phyloP scores from a whole-genome alignment of 2,113 vertebrate species.

The Dissostichus mawsoni region DNA sequence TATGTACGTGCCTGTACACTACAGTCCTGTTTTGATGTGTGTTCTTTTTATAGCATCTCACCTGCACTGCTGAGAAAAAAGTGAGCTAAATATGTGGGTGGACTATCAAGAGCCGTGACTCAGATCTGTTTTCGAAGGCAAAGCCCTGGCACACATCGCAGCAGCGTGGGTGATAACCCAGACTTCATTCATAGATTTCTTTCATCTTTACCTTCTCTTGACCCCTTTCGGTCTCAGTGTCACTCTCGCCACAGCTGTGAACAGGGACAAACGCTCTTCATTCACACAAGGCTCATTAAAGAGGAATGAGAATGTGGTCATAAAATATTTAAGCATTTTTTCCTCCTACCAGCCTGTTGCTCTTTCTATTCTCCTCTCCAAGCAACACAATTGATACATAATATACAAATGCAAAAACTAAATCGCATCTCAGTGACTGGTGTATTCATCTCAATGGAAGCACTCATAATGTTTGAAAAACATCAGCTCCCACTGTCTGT shows the following conservation, averaged over 20 bases:
- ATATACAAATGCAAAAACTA: background rate
- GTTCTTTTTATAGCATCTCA: constrained; percentile 52
- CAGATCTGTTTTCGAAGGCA: constrained; percentile 50
- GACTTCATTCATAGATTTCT: constrained; percentile 77
- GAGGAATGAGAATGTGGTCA: constrained; percentile 12
- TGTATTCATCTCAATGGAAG: background rate
- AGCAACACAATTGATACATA: background rate
- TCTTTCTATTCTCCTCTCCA: background rate
- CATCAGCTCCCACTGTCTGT: background rate
- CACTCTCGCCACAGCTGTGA: constrained; percentile 23
- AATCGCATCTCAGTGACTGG: background rate
- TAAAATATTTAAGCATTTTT: constrained; percentile 47
- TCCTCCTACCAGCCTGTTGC: constrained; percentile 14
- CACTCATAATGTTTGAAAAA: constrained; percentile 1
- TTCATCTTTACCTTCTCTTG: constrained; percentile 41
- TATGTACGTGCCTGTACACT: background rate
- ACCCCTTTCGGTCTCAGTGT: constrained; percentile 30
- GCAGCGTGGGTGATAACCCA: constrained; percentile 62
- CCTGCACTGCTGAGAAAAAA: constrained; percentile 34
- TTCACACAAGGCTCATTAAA: constrained; percentile 48
- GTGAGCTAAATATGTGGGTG: constrained; percentile 68
- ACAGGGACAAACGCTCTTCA: constrained; percentile 15
- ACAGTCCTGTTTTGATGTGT: background rate
- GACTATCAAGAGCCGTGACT: constrained; percentile 63
- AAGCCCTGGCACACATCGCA: constrained; percentile 44